Evolutionary conservation across 2,113 vertebrate species (phyloP).

Genomic region (Sigmodon hispidus): DNA sequence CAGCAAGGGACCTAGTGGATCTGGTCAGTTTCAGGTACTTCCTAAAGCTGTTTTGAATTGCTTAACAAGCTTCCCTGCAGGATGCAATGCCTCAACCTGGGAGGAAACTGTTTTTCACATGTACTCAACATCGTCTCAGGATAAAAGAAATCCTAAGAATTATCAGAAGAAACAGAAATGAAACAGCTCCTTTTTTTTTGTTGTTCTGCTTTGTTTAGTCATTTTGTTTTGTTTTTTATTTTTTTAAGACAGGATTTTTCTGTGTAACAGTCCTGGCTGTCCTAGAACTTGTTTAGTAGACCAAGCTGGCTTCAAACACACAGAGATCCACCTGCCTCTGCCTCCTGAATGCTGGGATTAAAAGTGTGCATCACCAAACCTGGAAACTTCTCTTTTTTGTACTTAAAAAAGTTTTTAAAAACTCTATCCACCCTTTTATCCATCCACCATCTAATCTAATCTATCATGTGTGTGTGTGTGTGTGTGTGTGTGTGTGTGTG

Average conservation of each 20-base stretch:
- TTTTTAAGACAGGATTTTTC: no score
- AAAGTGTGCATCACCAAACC: no score
- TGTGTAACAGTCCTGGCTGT: no score
- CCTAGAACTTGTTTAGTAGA: no score
- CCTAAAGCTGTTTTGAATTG: neutral
- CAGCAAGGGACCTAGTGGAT: neutral
- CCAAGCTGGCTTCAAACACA: no score
- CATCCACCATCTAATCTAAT: neutral
- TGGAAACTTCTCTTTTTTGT: no score
- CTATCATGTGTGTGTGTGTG: neutral
- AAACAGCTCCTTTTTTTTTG: neutral
- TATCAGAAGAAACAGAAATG: constrained; percentile 21
- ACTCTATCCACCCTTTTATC: no score
- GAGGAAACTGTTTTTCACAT: neutral
- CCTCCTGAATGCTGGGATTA: no score
- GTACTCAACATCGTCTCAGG: neutral
- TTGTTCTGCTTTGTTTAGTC: neutral
- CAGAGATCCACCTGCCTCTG: no score
- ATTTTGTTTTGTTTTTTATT: no score
- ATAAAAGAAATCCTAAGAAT: constrained; percentile 33
- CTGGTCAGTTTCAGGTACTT: neutral
- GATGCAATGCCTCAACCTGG: neutral
- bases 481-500: neutral
- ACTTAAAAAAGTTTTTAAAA: no score
- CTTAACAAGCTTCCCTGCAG: neutral